Evolutionary conservation across 2,888 invertebrate species (phyloP), one percentile per base, ranked within the genome.

Genomic region (Cryptocephalus primarius): DNA sequence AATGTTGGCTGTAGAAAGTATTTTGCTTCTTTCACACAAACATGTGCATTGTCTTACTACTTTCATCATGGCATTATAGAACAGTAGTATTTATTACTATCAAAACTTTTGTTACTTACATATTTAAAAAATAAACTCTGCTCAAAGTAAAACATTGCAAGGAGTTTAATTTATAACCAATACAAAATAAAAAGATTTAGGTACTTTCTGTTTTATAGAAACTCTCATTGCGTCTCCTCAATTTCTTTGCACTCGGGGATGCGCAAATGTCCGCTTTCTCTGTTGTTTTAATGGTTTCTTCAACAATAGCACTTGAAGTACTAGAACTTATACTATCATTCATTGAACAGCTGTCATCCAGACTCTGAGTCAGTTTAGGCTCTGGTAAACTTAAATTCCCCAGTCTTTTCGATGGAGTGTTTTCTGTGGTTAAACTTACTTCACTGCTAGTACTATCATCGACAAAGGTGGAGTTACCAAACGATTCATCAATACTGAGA

Each of bases 141-240:
- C 22, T 22, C 22, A 22, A 22, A 2, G 6, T 6, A 22, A 22
- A 22, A 6, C 22, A 22, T 22, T 22, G 3, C 22, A 22, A 22
- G 6, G 22, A 22, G 22, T 22, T 22, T 6, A 22, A 22, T 22
- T 22, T 4, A 22, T 4, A 22, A 22, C 22, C 22, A 6, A 22
- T 4, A 22, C 3, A 4, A 6, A 22, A 22, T 22, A 6, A 6
- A 22, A 22, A 2, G 6, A 22, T 22, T 22, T 22, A 22, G 6
- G 22, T 22, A 22, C 22, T 22, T 22, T 22, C 6, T 22, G 22
- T 54, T 40, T 50, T 46, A 59, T 73, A 73, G 34, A 72, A 58
- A 45, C 60, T 61, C 42, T 65, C 66, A 61, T 73, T 73, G 51
- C 73, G 61, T 46, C 72, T 59, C 56, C 70, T 72, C 47, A 72